Evolutionary conservation across 2,888 invertebrate genomes (phyloP).

Genomic region (Amphipoea lucens): DNA sequence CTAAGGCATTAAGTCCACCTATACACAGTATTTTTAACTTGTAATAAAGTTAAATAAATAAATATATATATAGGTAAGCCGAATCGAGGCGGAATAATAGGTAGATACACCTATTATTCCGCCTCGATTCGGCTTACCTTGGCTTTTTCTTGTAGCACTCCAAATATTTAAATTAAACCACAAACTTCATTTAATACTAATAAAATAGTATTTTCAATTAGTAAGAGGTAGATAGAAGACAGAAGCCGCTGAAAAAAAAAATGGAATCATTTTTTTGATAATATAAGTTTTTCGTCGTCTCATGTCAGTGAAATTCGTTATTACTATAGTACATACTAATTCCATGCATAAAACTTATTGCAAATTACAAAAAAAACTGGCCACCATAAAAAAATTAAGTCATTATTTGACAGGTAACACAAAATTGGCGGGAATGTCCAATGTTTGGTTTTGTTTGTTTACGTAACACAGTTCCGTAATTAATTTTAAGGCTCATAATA

Average conservation of each 20-base stretch:
- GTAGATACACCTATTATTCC: background rate
- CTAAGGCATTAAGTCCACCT: background rate
- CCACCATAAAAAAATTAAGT: background rate
- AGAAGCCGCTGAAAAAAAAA: background rate
- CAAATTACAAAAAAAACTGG: background rate
- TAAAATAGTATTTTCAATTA: background rate
- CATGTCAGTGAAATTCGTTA: background rate
- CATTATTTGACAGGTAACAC: slow-evolving; percentile 3
- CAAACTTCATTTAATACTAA: background rate
- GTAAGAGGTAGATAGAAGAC: background rate
- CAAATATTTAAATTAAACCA: background rate
- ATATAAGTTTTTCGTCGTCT: background rate
- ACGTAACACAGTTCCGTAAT: slow-evolving; percentile 1
- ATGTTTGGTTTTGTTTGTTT: slow-evolving; percentile 15
- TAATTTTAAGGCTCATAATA: slow-evolving; percentile 48
- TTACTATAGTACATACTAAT: background rate
- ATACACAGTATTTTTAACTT: background rate
- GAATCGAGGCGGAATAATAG: too few species aligned
- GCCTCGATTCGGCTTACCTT: background rate
- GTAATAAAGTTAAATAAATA: background rate
- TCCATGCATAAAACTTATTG: background rate
- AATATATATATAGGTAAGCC: too few species aligned
- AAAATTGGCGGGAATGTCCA: slow-evolving; percentile 31
- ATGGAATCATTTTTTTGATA: background rate
- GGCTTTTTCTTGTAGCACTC: background rate